phyloP scores from a whole-genome alignment of 2,113 vertebrate species.

The Laticauda laticaudata region DNA sequence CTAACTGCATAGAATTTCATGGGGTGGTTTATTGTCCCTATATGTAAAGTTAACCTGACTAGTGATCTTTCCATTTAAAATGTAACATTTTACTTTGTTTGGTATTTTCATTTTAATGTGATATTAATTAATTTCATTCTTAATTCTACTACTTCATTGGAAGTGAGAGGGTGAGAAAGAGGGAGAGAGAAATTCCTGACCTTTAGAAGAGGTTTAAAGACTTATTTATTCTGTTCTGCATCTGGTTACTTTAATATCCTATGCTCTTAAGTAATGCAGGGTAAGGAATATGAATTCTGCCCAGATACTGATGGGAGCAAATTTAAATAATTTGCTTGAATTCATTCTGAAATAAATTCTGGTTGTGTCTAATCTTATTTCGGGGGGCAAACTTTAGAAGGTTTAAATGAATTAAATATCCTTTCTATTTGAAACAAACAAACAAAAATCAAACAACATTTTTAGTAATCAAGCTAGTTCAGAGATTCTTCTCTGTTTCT shows the following conservation, averaged over 20 bases:
- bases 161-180: background rate
- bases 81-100: background rate
- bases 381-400: background rate
- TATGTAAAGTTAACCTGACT: background rate
- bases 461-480: background rate
- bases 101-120: background rate
- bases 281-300: background rate
- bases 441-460: background rate
- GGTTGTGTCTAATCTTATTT: background rate
- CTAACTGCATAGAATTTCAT: slow-evolving; percentile 12
- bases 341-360: background rate
- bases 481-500: background rate
- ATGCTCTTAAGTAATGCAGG: background rate
- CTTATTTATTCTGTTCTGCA: background rate
- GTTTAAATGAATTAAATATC: background rate
- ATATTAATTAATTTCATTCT: background rate
- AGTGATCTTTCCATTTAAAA: background rate
- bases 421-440: background rate
- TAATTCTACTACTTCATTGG: background rate
- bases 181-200: background rate
- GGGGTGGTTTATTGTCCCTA: background rate
- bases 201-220: background rate
- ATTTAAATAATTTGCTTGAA: background rate
- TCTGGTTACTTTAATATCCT: background rate
- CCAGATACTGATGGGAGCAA: background rate